Evolutionary conservation across 2,797 vertebrate genomes (phyloP), one percentile per base, ranked within the genome.

Genomic region (Chelonia mydas): DNA sequence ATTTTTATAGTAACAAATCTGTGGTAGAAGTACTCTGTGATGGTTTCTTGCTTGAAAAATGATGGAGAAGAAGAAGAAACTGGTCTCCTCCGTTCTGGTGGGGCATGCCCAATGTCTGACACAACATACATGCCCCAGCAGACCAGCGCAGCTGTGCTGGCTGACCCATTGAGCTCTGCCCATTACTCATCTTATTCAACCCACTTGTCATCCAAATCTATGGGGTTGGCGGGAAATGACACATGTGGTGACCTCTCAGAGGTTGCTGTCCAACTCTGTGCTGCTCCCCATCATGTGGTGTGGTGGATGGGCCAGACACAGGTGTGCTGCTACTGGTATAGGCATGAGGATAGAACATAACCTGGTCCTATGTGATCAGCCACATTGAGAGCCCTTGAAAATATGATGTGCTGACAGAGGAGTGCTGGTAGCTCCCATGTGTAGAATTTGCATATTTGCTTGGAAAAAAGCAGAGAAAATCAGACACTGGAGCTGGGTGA

Each of bases 1-100:
- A 96, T 90, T 97, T 97, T 96, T 93, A 81, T 88, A 94, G 96
- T 96, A 92, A 88, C 74, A 90, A 93, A 83, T 51, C 47, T 87
- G 55, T 88, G 11, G 19, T 91, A 31, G 61, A 96, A 95, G 82
- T 41, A 82, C 50, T 77, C 55, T 55, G 81, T 74, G 85, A 83
- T 72, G 47, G 83, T 92, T 96, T 81, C 84, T 88, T 94, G 21
- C 81, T 37, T 81, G 78, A 84, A 86, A 57, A 90, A 90, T 90
- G 59, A 9, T 37, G 57, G 10, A 49, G 50, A 83, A 74, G 84
- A 90, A 81, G 12, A 50, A 74, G 15, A 27, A 53, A 45, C 45
- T 77, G 15, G 74, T 49, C 74, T 77, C 45, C 15, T 28, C 27
- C 7, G 27, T 49, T 77, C 27, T 77, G 25, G 12, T 49, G 45